Conservation (phyloP, 2,888 invertebrate species). For the Netelia melanura region DNA sequence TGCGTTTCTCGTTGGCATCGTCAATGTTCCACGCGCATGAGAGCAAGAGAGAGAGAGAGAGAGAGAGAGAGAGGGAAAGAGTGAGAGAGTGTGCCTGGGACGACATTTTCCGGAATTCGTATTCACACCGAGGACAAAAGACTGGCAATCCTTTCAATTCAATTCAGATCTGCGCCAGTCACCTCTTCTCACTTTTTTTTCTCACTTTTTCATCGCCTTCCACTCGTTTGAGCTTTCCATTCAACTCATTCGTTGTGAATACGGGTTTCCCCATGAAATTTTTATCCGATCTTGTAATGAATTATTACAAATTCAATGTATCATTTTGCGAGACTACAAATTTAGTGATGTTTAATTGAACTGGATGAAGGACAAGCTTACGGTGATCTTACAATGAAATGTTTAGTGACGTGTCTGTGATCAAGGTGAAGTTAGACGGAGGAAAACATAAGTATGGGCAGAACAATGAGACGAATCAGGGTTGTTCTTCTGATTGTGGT, state of each 20-base stretch:
- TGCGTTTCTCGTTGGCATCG: constrained; percentile 47
- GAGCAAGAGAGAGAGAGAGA: constrained; percentile 1
- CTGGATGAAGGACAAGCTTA: no score
- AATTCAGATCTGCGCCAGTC: constrained; percentile 69
- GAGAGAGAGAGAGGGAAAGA: constrained; percentile 57
- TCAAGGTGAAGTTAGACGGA: no score
- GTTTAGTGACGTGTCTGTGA: no score
- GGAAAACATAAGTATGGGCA: no score
- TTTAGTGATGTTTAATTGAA: no score
- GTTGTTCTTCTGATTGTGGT: no score
- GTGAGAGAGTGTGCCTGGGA: constrained; percentile 57
- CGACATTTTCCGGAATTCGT: constrained; percentile 63
- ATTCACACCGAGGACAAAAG: constrained; percentile 68
- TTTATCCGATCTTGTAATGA: constrained; percentile 1
- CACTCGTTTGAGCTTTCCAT: constrained; percentile 22
- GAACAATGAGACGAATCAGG: no score
- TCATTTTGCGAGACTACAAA: no score
- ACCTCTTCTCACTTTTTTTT: constrained; percentile 60
- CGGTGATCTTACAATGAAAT: no score
- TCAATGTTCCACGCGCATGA: constrained; percentile 63
- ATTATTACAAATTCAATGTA: no score
- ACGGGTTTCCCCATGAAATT: constrained; percentile 10
- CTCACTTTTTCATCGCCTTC: constrained; percentile 48
- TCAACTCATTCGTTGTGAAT: background rate
- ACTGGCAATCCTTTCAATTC: constrained; percentile 72